Conservation (phyloP, 2,113 vertebrate genomes). For the Microcebus jonahi region DNA sequence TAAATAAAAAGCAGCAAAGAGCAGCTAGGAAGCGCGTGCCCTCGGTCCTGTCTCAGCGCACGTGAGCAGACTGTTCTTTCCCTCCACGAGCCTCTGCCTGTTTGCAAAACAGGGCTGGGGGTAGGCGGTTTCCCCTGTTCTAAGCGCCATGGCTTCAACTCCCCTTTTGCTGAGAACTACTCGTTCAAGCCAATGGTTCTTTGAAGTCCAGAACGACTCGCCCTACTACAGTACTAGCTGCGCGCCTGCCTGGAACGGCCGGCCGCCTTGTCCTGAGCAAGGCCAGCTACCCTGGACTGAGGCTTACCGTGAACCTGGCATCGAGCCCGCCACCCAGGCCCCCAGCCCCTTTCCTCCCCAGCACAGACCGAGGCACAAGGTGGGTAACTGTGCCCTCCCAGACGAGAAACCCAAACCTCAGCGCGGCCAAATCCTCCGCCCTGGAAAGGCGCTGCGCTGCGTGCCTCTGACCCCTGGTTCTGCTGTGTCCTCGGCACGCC, state of each 20-base stretch:
- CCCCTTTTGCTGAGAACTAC: background rate
- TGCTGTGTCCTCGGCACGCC: accelerated
- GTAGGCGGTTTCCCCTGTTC: background rate
- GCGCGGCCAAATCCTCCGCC: accelerated
- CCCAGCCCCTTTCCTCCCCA: background rate
- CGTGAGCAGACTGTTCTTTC: accelerated
- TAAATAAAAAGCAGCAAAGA: background rate
- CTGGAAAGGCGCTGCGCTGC: accelerated
- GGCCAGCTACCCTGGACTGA: accelerated
- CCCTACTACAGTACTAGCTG: background rate
- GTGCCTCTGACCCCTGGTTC: background rate
- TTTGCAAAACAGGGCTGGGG: background rate
- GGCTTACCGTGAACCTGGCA: accelerated
- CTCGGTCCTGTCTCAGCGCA: background rate
- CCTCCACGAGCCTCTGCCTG: background rate
- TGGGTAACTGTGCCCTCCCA: background rate
- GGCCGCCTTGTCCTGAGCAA: accelerated
- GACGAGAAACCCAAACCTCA: background rate
- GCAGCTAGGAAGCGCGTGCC: background rate
- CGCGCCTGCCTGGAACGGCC: accelerated
- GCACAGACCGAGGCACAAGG: background rate
- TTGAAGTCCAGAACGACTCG: background rate
- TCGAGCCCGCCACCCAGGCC: background rate
- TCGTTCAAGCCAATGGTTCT: background rate
- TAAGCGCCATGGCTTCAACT: accelerated